Conservation (phyloP, 2,797 vertebrate genomes). For the Cyprinella venusta region DNA sequence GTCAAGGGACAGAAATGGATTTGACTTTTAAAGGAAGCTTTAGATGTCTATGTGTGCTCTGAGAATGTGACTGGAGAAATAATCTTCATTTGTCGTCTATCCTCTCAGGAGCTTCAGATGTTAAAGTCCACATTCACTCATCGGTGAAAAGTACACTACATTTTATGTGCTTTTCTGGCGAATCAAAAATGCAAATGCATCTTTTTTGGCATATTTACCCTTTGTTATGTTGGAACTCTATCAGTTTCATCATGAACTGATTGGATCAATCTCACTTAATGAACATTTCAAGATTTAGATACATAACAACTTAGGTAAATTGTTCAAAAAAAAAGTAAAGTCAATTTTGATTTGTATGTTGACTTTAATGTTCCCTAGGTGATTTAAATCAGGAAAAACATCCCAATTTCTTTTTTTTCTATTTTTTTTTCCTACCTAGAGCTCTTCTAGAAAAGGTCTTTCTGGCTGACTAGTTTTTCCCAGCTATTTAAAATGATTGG, state of each 20-base stretch:
- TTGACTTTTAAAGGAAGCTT: slow-evolving; percentile 55
- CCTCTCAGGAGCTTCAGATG: not conserved
- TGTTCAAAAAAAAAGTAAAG: not conserved
- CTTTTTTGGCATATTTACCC: not conserved
- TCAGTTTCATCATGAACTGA: not conserved
- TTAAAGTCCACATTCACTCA: not conserved
- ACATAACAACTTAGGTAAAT: not conserved
- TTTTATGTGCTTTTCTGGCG: not conserved
- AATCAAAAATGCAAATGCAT: not conserved
- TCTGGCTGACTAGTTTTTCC: slow-evolving; percentile 9
- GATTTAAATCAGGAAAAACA: not conserved
- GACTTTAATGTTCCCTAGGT: not conserved
- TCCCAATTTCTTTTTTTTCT: not conserved
- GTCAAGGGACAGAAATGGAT: not conserved
- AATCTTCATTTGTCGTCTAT: not conserved
- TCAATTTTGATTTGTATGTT: not conserved
- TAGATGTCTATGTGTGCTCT: slow-evolving; percentile 21
- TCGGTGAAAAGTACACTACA: not conserved
- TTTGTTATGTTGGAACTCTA: not conserved
- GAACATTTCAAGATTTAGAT: not conserved
- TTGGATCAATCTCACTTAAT: not conserved
- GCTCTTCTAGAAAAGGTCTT: not conserved
- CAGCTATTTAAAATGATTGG: slow-evolving; percentile 30
- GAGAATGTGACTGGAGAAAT: not conserved
- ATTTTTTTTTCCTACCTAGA: not conserved